These are phyloP conservation scores for Sphaerophoria taeniata DNA, from an alignment of 2,888 invertebrate genomes.

Conservation along the genomic window DNA sequence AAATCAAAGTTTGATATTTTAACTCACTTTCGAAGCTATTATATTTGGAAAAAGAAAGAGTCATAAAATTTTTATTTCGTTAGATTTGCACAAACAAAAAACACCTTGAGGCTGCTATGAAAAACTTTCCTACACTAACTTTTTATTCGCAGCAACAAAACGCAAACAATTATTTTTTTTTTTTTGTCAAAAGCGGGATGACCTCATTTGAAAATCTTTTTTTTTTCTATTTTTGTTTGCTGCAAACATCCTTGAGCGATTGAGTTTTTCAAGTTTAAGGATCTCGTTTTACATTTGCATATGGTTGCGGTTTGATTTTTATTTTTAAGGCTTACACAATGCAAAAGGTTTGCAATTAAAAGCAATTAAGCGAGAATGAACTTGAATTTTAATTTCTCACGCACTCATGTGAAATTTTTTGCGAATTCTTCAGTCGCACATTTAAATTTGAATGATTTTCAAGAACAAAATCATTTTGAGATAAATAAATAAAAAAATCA, in stretches of 20 bases:
- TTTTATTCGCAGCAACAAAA: constrained; percentile 7
- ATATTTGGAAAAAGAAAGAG: not conserved
- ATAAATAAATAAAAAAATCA: too few species aligned
- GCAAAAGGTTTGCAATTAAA: constrained; percentile 9
- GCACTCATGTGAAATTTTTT: not conserved
- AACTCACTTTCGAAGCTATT: constrained; percentile 7
- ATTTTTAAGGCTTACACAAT: not conserved
- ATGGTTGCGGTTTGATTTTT: not conserved
- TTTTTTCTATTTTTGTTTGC: not conserved
- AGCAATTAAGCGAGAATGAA: constrained; percentile 6
- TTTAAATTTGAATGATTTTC: not conserved
- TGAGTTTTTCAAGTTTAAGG: not conserved
- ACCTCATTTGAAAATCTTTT: constrained; percentile 43
- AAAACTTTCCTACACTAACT: constrained; percentile 24
- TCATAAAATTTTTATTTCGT: constrained; percentile 12
- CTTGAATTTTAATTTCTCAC: constrained; percentile 25
- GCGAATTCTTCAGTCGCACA: not conserved
- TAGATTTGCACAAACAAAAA: constrained; percentile 4
- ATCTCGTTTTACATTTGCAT: constrained; percentile 2
- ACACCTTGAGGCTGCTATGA: constrained; percentile 17
- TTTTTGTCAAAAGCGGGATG: constrained; percentile 39
- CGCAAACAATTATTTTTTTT: not conserved
- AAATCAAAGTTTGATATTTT: not conserved
- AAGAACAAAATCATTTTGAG: not conserved
- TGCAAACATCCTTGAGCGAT: constrained; percentile 9